Evolutionary conservation across 2,113 vertebrate species (phyloP).

Genomic region (Phainopepla nitens): DNA sequence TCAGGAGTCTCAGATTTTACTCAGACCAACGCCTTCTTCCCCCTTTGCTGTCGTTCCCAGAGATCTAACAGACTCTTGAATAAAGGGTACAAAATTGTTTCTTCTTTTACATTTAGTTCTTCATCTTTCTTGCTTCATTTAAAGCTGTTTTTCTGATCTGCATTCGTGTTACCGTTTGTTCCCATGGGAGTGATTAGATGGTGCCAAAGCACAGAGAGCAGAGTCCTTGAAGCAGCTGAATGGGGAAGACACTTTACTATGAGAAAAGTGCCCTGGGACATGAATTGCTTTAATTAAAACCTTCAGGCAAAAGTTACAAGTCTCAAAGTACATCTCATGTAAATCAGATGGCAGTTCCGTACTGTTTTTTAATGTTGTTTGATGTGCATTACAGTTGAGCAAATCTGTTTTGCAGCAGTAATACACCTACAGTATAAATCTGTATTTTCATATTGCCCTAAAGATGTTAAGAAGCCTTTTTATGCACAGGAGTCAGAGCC

Average conservation of each 20-base stretch:
- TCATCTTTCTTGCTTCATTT: neutral
- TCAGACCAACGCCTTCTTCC: neutral
- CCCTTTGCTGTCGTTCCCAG: neutral
- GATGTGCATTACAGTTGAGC: neutral
- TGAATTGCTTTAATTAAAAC: constrained; percentile 45
- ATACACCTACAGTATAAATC: neutral
- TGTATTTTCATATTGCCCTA: neutral
- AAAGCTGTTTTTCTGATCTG: constrained; percentile 9
- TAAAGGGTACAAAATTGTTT: neutral
- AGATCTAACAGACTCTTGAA: neutral
- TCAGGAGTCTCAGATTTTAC: neutral
- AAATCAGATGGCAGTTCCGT: constrained; percentile 15
- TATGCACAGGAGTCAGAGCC: neutral
- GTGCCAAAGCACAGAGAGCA: neutral
- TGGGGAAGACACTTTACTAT: neutral
- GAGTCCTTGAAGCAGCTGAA: neutral
- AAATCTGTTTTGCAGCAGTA: constrained; percentile 13
- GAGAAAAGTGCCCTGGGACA: constrained; percentile 1
- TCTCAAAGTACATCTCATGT: constrained; percentile 37
- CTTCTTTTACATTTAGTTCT: neutral
- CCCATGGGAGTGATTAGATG: neutral
- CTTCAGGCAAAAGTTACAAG: constrained; percentile 26
- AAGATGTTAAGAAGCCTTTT: neutral
- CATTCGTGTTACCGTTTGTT: neutral
- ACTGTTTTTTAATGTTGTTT: neutral